Evolutionary conservation across 2,888 invertebrate genomes (phyloP).

Genomic region (Drosophila pegasa): DNA sequence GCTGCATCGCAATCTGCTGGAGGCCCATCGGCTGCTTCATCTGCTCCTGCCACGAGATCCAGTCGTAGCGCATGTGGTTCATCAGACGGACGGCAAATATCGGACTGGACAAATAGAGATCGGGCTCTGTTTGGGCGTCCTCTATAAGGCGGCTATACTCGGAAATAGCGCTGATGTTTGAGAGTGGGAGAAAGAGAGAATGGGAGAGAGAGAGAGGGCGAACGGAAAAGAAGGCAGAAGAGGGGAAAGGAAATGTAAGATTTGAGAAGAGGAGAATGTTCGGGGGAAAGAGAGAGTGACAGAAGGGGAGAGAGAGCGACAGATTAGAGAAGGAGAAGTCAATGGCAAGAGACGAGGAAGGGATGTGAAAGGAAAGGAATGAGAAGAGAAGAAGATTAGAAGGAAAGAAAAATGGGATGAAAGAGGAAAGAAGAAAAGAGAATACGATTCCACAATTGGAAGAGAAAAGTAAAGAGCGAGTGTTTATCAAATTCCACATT

Average conservation of each 20-base stretch:
- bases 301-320: neutral
- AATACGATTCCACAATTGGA: neutral
- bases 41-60: conserved; percentile 49
- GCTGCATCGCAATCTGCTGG: conserved; percentile 15
- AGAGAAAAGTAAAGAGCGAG: neutral
- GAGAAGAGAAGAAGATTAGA: neutral
- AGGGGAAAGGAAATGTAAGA: neutral
- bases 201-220: neutral
- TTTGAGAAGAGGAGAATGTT: neutral
- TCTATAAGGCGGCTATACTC: conserved; percentile 34
- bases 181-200: neutral
- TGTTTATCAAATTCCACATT: too few species aligned
- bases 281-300: neutral
- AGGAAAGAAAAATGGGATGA: neutral
- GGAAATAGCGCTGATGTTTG: conserved; percentile 32
- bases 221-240: neutral
- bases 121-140: conserved; percentile 12
- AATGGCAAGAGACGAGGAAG: too few species aligned
- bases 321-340: too few species aligned
- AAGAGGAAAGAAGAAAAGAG: neutral
- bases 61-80: conserved; percentile 58
- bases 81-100: conserved; percentile 42
- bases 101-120: conserved; percentile 48
- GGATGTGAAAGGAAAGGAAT: neutral
- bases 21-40: conserved; percentile 36